These are phyloP conservation scores for Triplophysa rosa DNA, from an alignment of 2,113 vertebrate genomes.

Conservation along the genomic window DNA sequence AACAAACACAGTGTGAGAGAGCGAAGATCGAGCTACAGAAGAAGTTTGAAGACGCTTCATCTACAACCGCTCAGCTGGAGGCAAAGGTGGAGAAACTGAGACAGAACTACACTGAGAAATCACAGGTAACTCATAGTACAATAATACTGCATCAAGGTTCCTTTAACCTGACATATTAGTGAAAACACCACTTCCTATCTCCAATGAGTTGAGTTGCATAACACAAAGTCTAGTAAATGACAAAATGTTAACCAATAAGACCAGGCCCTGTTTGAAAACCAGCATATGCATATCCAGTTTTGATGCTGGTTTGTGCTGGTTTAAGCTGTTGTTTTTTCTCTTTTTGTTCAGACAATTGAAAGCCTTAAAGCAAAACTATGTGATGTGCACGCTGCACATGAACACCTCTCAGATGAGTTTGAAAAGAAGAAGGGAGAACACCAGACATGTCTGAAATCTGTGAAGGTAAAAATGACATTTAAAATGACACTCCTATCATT, in stretches of 20 bases:
- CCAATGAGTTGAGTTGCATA: too few relatives aligned
- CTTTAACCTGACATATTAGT: too few relatives aligned
- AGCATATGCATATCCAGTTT: too few relatives aligned
- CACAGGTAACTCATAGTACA: constrained; percentile 47
- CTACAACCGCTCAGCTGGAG: constrained; percentile 60
- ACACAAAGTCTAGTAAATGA: too few relatives aligned
- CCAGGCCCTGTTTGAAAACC: too few relatives aligned
- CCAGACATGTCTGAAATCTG: constrained; percentile 54
- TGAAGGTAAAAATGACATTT: constrained; percentile 56
- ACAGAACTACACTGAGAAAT: constrained; percentile 40
- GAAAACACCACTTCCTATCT: background rate
- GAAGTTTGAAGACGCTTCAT: constrained; percentile 55
- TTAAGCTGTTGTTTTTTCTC: background rate
- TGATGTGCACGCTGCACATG: constrained; percentile 58
- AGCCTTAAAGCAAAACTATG: constrained; percentile 54
- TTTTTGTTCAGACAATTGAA: constrained; percentile 63
- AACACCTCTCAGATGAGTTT: constrained; percentile 60
- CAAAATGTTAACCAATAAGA: too few relatives aligned
- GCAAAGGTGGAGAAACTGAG: constrained; percentile 55
- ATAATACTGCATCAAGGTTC: background rate
- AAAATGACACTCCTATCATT: constrained; percentile 11
- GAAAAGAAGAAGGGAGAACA: constrained; percentile 53
- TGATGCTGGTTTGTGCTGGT: too few relatives aligned
- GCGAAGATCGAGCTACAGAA: constrained; percentile 60
- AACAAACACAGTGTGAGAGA: constrained; percentile 41